Evolutionary conservation across 2,113 vertebrate species (phyloP).

Genomic region (Eretmodus cyanostictus): DNA sequence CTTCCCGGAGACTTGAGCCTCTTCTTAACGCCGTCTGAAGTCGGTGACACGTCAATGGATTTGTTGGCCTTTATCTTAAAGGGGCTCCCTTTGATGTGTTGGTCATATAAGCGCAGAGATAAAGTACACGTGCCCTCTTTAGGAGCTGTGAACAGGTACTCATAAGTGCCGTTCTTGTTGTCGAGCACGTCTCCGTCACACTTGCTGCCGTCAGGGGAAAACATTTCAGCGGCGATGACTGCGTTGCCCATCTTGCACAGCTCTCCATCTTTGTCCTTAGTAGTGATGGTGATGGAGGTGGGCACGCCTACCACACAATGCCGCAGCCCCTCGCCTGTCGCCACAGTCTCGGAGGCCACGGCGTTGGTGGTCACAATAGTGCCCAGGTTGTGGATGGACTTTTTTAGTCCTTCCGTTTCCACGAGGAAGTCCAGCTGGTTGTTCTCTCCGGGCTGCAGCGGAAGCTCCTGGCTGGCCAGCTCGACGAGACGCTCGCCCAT

Average conservation of each 20-base stretch:
- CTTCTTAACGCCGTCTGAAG: slow-evolving; percentile 83
- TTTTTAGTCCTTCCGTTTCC: slow-evolving; percentile 92
- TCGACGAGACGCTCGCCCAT: slow-evolving; percentile 90
- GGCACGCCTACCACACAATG: slow-evolving; percentile 87
- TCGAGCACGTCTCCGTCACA: slow-evolving; percentile 87
- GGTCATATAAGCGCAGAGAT: slow-evolving; percentile 86
- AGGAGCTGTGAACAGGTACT: slow-evolving; percentile 85
- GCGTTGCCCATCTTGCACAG: slow-evolving; percentile 95
- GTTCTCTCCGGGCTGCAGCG: slow-evolving; percentile 87
- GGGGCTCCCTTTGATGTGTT: slow-evolving; percentile 93
- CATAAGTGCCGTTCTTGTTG: slow-evolving; percentile 97
- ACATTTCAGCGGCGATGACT: slow-evolving; percentile 83
- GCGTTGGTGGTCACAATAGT: slow-evolving; percentile 91
- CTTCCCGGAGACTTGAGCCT: slow-evolving; percentile 89
- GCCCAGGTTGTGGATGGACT: slow-evolving; percentile 94
- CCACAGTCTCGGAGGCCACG: slow-evolving; percentile 89
- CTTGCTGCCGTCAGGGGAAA: slow-evolving; percentile 79
- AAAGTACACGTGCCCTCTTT: slow-evolving; percentile 87
- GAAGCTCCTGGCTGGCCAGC: slow-evolving; percentile 82
- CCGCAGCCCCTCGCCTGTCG: slow-evolving; percentile 87
- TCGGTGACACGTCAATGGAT: slow-evolving; percentile 80
- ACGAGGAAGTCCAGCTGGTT: slow-evolving; percentile 89
- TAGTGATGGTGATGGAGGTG: slow-evolving; percentile 88
- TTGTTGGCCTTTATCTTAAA: slow-evolving; percentile 89
- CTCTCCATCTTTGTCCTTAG: slow-evolving; percentile 92